Evolutionary conservation across 2,888 invertebrate genomes (phyloP).

Genomic region (Xylocampa areola): DNA sequence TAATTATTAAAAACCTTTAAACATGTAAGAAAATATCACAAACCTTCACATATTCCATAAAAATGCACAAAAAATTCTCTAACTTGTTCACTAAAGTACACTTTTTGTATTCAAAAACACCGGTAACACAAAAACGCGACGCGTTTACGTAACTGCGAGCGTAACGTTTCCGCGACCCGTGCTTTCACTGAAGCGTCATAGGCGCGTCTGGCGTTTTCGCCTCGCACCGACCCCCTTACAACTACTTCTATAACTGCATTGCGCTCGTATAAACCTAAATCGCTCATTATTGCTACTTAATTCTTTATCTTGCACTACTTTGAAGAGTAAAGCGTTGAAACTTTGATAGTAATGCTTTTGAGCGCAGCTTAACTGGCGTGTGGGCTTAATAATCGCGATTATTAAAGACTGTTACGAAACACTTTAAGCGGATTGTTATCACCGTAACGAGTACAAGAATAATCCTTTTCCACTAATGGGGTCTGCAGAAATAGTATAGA

Average conservation of each 20-base stretch:
- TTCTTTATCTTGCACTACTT: conserved; percentile 34
- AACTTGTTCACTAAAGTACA: conserved; percentile 59
- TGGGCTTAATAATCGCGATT: conserved; percentile 30
- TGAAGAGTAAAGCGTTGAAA: conserved; percentile 12
- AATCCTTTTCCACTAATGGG: conserved; percentile 28
- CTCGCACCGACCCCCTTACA: conserved; percentile 68
- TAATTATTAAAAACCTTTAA: conserved; percentile 25
- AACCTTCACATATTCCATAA: conserved; percentile 71
- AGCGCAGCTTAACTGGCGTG: conserved; percentile 16
- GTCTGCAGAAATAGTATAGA: background rate
- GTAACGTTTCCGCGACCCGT: conserved; percentile 69
- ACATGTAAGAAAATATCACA: conserved; percentile 50
- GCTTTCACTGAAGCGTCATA: conserved; percentile 80
- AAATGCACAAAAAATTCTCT: conserved; percentile 60
- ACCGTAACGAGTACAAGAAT: conserved; percentile 21
- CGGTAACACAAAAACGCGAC: conserved; percentile 46
- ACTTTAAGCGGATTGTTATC: conserved; percentile 31
- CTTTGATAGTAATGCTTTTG: conserved; percentile 15
- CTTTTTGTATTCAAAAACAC: conserved; percentile 50
- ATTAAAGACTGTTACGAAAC: conserved; percentile 16
- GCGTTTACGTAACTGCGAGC: conserved; percentile 72
- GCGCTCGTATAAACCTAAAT: conserved; percentile 72
- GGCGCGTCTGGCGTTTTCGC: conserved; percentile 79
- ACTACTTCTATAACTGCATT: conserved; percentile 82
- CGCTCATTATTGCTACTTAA: conserved; percentile 50